Conservation (phyloP, 2,797 vertebrate species). For the Nasua narica region DNA sequence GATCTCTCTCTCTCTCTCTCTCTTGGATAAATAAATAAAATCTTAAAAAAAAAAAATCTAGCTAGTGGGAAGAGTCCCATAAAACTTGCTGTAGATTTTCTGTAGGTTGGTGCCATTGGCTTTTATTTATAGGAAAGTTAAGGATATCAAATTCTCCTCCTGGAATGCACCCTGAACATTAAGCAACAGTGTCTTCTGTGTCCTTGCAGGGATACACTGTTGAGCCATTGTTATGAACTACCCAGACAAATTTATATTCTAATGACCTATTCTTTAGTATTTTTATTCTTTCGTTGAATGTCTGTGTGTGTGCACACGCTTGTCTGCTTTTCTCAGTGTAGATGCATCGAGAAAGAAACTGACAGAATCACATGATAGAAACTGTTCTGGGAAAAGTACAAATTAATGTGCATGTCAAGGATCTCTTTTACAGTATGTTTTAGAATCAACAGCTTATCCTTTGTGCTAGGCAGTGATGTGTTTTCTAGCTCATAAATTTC, state of each 20-base stretch:
- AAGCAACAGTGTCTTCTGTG: neutral
- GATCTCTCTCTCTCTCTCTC: neutral
- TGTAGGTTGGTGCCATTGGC: neutral
- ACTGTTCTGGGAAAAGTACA: slow-evolving; percentile 57
- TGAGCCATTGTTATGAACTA: neutral
- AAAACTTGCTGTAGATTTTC: neutral
- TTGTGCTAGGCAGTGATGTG: slow-evolving; percentile 55
- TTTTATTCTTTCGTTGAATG: neutral
- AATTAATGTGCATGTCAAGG: slow-evolving; percentile 59
- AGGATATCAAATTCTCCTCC: neutral
- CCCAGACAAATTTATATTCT: neutral
- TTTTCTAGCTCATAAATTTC: slow-evolving; percentile 71
- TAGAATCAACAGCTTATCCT: slow-evolving; percentile 62
- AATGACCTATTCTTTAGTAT: neutral
- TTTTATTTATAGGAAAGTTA: neutral
- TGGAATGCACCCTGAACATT: neutral
- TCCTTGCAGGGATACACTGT: neutral
- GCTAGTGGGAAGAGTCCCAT: neutral
- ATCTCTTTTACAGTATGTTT: slow-evolving; percentile 73
- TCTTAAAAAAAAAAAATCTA: neutral
- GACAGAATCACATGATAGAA: neutral
- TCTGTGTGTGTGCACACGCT: neutral
- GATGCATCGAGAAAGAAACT: neutral
- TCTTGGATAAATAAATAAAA: neutral
- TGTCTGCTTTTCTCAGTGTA: neutral